Evolutionary conservation across 1,140 invertebrate species (phyloP), one percentile per base, ranked within the genome.

Genomic region (Sarcophaga peregrina): DNA sequence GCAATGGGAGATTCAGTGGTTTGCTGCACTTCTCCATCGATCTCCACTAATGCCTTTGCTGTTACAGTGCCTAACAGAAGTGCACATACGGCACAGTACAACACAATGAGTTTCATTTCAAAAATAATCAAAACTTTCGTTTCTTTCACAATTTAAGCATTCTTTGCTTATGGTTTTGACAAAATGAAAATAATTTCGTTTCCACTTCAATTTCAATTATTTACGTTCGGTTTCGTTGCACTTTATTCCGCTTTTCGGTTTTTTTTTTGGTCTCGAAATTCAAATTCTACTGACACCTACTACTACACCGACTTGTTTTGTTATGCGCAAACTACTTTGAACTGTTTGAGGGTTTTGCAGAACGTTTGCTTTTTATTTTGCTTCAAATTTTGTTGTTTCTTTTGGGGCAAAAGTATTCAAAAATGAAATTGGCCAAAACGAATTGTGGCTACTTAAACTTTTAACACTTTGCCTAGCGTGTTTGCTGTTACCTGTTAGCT

Each of bases 351-450:
- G 85, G 88, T 87, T 86, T 85, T 86, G 84, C 81, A 73, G 75
- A 87, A 84, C 84, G 82, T 75, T 83, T 87, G 88, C 88, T 89
- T 89, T 89, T 89, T 89, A 89, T 89, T 86, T 72, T 62, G 74
- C 58, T 62, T 5, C 50, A 52, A 73, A 15, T 62, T 81, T 81
- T 81, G 75, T 78, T 78, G 75, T 37, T 78, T 52, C 8, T 17
- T 68, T 68, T 25, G 17, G 25, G 25, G 25, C 25, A 37, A 37
- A 37, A 37, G 20, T 7, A 25, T 68, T 17, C 20, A 20, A 37
- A 20, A 37, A 68, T 25, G 62, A 68, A 20, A 68, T 68, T 37
- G n/a, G n/a, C 17, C 62, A 20, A 5, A 68, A 11, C n/a, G 4
- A n/a, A n/a, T 7, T 58, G 54, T 58, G 62, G 17, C 62, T 6